A percentile compares a stretch with the other conserved stretches of the same genome.
Evolutionary conservation across 2,888 invertebrate genomes (phyloP).

Genomic region (Drosophila mimetica): DNA sequence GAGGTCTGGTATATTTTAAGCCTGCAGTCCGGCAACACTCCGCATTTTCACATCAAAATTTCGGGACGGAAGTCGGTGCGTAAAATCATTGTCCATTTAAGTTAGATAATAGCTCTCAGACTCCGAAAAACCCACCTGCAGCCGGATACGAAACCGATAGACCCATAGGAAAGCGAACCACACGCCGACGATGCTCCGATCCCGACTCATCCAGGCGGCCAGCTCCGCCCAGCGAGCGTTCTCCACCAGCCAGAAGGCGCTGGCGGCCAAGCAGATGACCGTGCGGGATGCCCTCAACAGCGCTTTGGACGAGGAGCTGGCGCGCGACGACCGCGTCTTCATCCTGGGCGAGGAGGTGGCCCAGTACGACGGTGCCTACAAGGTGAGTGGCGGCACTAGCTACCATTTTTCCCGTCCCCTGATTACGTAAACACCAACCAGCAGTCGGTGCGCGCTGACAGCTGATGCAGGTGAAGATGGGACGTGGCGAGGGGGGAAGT

Average conservation of each 20-base stretch:
- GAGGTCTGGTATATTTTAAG: neutral
- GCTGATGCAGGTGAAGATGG: slow-evolving; percentile 41
- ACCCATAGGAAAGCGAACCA: slow-evolving; percentile 21
- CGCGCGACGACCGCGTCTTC: slow-evolving; percentile 95
- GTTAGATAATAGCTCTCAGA: slow-evolving; percentile 60
- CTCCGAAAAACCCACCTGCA: slow-evolving; percentile 13
- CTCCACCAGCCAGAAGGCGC: slow-evolving; percentile 84
- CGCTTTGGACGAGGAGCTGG: slow-evolving; percentile 98
- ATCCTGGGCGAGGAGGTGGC: slow-evolving; percentile 98
- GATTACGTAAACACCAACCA: slow-evolving; percentile 78
- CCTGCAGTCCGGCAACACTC: slow-evolving; percentile 4
- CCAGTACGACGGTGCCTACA: slow-evolving; percentile 99
- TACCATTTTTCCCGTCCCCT: slow-evolving; percentile 24
- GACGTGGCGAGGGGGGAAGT: neutral
- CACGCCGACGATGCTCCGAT: slow-evolving; percentile 61
- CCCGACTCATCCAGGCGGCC: slow-evolving; percentile 62
- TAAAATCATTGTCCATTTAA: slow-evolving; percentile 32
- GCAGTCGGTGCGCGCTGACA: slow-evolving; percentile 39
- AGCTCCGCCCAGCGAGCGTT: slow-evolving; percentile 85
- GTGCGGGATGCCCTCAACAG: slow-evolving; percentile 98
- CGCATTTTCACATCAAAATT: slow-evolving; percentile 18
- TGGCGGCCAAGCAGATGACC: slow-evolving; percentile 90
- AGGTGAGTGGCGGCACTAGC: slow-evolving; percentile 87
- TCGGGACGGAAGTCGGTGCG: slow-evolving; percentile 48
- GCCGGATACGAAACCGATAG: slow-evolving; percentile 31